A percentile compares a stretch with the other conserved stretches of the same genome.
Conservation (phyloP, 92 coral and sea anemone genomes). For the Parazoanthus atlanticus region DNA sequence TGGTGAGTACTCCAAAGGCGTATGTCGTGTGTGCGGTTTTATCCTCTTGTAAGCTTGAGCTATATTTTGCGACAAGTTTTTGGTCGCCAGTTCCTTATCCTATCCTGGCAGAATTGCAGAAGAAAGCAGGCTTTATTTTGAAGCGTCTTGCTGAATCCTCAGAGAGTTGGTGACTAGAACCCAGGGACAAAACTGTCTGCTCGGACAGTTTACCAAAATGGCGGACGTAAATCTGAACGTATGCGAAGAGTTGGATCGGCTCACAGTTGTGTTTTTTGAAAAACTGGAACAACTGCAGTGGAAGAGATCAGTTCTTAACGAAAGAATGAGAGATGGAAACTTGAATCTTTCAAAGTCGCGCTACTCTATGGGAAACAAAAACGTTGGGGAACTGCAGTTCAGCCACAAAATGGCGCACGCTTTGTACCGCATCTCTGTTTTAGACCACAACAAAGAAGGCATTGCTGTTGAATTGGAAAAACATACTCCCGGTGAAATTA, state of each 20-base stretch:
- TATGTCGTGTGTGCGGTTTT: slow-evolving; percentile 62
- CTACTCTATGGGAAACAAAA: slow-evolving; percentile 96
- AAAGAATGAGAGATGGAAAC: slow-evolving; percentile 85
- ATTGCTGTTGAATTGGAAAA: slow-evolving; percentile 52
- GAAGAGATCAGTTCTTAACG: slow-evolving; percentile 64
- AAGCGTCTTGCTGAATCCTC: too few relatives aligned
- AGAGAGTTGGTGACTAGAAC: slow-evolving; percentile 18
- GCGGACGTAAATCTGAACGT: slow-evolving; percentile 57
- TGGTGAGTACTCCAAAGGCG: slow-evolving; percentile 73
- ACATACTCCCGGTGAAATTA: slow-evolving; percentile 38
- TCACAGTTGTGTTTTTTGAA: slow-evolving; percentile 80
- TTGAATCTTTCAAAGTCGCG: slow-evolving; percentile 90
- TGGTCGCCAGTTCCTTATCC: slow-evolving; percentile 2
- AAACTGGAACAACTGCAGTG: slow-evolving; percentile 69
- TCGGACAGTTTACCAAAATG: slow-evolving; percentile 59
- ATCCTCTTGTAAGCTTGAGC: slow-evolving; percentile 55
- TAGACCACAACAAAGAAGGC: slow-evolving; percentile 8
- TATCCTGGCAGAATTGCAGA: background rate
- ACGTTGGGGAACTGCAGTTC: slow-evolving; percentile 87
- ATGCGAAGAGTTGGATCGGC: slow-evolving; percentile 66
- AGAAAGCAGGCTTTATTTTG: background rate
- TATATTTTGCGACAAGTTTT: slow-evolving; percentile 12
- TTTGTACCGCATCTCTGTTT: slow-evolving; percentile 42
- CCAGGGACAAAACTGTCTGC: background rate
- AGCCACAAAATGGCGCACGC: slow-evolving; percentile 80